phyloP scores from a whole-genome alignment of 2,888 invertebrate genomes.

The Stenodera caucasica region DNA sequence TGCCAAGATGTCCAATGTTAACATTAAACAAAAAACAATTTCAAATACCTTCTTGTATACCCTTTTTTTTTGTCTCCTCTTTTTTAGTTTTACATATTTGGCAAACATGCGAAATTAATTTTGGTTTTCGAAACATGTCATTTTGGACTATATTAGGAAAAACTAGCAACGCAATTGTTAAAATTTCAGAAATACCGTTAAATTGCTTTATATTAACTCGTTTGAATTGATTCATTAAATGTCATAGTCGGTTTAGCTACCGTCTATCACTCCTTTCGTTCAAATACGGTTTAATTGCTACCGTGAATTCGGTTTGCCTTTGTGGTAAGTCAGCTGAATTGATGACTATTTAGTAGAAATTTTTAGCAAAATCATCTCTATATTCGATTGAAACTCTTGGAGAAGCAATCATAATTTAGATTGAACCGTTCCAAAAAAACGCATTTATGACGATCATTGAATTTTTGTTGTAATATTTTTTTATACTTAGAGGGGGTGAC shows the following conservation, averaged over 20 bases:
- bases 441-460: no score
- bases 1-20: conserved; percentile 29
- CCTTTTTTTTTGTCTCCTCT: conserved; percentile 15
- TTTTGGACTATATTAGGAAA: no score
- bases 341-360: not conserved
- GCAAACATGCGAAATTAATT: no score
- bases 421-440: no score
- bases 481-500: conserved; percentile 29
- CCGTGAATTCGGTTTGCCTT: conserved; percentile 16
- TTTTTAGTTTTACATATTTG: no score
- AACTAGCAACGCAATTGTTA: no score
- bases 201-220: conserved; percentile 17
- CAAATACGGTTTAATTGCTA: conserved; percentile 24
- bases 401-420: not conserved
- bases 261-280: conserved; percentile 20
- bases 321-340: conserved; percentile 3
- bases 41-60: conserved; percentile 19
- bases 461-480: no score
- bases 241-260: conserved; percentile 27
- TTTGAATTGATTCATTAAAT: conserved; percentile 30
- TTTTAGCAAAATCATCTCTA: not conserved
- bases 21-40: conserved; percentile 27
- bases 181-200: conserved; percentile 18
- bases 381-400: not conserved
- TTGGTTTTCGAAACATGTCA: no score